Evolutionary conservation across 2,113 vertebrate species (phyloP), one percentile per base, ranked within the genome.

Genomic region (Triplophysa rosa): DNA sequence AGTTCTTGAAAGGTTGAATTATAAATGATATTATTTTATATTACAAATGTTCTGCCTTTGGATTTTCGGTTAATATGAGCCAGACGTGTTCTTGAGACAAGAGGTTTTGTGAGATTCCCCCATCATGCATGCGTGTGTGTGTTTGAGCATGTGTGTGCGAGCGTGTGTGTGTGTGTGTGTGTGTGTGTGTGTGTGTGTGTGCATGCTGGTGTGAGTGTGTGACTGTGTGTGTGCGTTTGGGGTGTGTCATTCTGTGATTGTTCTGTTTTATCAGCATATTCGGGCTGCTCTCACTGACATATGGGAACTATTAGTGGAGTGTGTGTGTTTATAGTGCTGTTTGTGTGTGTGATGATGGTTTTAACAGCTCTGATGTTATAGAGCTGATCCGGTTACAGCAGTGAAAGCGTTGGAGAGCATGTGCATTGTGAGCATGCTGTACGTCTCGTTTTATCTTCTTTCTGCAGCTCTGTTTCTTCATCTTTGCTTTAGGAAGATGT

Each of bases 271-370:
- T 63, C 49, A 26, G 73, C n/a, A 29, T 70, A 47, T 70, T 19
- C 10, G 8, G 47, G 9, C 67, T 12, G 67, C 8, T 69, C 47
- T 11, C 67, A 11, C 52, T 58, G 54, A 17, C 69, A 72, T 78
- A 14, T 67, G 69, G 78, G n/a, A 45, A 40, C 62, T 73, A 45
- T 75, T 67, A 49, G 26, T 23, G 21, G 40, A 13, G 62, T 58
- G 65, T 47, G 73, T 11, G 52, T 21, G 45, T 76, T 65, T 67
- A 66, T 42, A 56, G 75, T 77, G 68, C 29, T 71, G 29, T 10
- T 40, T 29, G 69, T 71, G 69, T 59, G 69, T 72, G 33, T 59
- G 69, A 72, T 72, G 52, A 6, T 59, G 40, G 6, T 37, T 37
- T 72, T 59, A 72, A 23, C 52, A 21, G 69, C 69, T 71, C 69